phyloP scores from a whole-genome alignment of 2,113 vertebrate genomes.

The Campylorhamphus procurvoides region DNA sequence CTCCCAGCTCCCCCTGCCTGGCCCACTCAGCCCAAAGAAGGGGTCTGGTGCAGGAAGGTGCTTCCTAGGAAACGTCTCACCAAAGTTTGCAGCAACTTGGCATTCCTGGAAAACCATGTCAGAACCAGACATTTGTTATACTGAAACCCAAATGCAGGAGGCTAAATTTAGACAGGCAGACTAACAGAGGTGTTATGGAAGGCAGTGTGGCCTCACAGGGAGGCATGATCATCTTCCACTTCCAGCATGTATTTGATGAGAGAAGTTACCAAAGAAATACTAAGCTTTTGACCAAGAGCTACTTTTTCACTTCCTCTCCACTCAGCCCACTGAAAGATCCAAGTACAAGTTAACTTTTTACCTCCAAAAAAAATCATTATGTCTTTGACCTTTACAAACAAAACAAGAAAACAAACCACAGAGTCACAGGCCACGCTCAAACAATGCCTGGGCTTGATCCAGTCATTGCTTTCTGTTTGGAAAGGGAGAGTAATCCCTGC shows the following conservation, averaged over 20 bases:
- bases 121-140: background rate
- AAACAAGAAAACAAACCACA: conserved; percentile 29
- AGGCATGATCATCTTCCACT: background rate
- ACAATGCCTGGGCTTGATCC: conserved; percentile 63
- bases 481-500: conserved; percentile 43
- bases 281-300: background rate
- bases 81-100: background rate
- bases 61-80: background rate
- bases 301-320: background rate
- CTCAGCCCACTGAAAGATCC: background rate
- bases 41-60: background rate
- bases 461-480: conserved; percentile 45
- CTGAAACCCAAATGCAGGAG: background rate
- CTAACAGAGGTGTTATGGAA: background rate
- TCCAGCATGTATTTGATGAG: background rate
- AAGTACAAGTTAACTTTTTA: background rate
- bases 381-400: conserved; percentile 29
- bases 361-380: background rate
- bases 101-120: background rate
- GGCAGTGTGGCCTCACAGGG: background rate
- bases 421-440: background rate
- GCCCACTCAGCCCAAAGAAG: background rate
- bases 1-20: background rate
- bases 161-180: background rate
- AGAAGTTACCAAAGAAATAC: background rate